phyloP scores from a whole-genome alignment of 2,888 invertebrate genomes.

The Cataglyphis rosenhaueri region DNA sequence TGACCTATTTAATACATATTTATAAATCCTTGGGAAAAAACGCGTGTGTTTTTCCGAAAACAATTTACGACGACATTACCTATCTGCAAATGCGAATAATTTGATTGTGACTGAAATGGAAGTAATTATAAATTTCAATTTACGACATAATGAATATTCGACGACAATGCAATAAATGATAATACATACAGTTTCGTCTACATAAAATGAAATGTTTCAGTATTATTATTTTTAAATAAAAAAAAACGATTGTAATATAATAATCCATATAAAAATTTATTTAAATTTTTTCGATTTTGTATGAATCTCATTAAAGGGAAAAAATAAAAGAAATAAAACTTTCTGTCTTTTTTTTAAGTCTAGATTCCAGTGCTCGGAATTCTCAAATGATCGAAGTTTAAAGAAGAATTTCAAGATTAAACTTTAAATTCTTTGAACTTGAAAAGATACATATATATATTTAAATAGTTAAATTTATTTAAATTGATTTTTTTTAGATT shows the following conservation, averaged over 20 bases:
- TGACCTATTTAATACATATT: not conserved
- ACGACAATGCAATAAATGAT: not conserved
- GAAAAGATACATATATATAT: not conserved
- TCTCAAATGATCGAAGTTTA: not conserved
- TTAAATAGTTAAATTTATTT: not conserved
- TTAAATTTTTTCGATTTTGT: not conserved
- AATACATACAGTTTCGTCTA: not conserved
- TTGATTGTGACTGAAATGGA: slow-evolving; percentile 8
- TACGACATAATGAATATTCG: not conserved
- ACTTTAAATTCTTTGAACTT: not conserved
- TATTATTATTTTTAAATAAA: not conserved
- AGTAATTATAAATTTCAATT: slow-evolving; percentile 20
- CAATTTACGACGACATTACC: slow-evolving; percentile 10
- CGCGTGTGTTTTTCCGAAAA: not conserved
- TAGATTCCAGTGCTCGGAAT: not conserved
- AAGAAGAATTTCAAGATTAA: not conserved
- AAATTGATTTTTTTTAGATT: not conserved
- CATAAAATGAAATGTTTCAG: not conserved
- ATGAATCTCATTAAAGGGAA: not conserved
- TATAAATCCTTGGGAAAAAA: not conserved
- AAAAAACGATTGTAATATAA: not conserved
- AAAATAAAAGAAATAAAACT: not conserved
- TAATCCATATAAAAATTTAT: not conserved
- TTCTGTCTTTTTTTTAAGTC: not conserved
- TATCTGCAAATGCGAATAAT: slow-evolving; percentile 16